Percentiles rank a stretch among this genome's conserved stretches.
phyloP scores from a whole-genome alignment of 1,140 invertebrate species.

The Artemia franciscana region DNA sequence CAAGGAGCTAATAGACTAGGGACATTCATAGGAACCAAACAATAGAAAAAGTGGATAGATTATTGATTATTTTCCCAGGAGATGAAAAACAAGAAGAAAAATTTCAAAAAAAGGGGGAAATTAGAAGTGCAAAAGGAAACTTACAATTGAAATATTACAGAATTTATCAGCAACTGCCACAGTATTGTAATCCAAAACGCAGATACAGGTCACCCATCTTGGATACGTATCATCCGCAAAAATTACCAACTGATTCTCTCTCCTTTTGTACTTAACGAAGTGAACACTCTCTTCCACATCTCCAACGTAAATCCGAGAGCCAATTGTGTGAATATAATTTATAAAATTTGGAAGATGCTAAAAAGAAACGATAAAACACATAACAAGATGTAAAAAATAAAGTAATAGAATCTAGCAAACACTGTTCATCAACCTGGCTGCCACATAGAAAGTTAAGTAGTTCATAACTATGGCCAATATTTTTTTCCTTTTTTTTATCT shows the following conservation, averaged over 20 bases:
- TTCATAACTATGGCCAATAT: too few relatives aligned
- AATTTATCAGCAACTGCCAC: conserved; percentile 93
- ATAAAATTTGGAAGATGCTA: conserved; percentile 86
- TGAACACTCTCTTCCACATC: conserved; percentile 96
- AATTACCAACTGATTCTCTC: conserved; percentile 91
- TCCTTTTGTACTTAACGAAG: conserved; percentile 78
- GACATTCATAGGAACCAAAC: too few relatives aligned
- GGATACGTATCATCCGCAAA: conserved; percentile 97
- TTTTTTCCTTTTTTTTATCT: too few relatives aligned
- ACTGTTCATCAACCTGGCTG: too few relatives aligned
- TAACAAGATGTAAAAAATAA: too few relatives aligned
- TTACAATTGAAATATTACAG: conserved; percentile 82
- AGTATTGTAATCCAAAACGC: conserved; percentile 89
- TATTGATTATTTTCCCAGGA: too few relatives aligned
- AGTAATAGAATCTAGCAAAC: too few relatives aligned
- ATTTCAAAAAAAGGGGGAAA: too few relatives aligned
- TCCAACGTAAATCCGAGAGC: conserved; percentile 75
- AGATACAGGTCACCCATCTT: conserved; percentile 76
- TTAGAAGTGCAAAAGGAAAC: too few relatives aligned
- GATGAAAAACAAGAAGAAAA: background rate
- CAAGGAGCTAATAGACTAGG: background rate
- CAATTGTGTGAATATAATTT: conserved; percentile 73
- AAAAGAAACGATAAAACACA: too few relatives aligned
- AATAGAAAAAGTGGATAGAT: too few relatives aligned
- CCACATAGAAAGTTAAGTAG: too few relatives aligned